These are phyloP conservation scores for Enteromius argenteus DNA, from an alignment of 2,797 vertebrate species.

Conservation along the genomic window DNA sequence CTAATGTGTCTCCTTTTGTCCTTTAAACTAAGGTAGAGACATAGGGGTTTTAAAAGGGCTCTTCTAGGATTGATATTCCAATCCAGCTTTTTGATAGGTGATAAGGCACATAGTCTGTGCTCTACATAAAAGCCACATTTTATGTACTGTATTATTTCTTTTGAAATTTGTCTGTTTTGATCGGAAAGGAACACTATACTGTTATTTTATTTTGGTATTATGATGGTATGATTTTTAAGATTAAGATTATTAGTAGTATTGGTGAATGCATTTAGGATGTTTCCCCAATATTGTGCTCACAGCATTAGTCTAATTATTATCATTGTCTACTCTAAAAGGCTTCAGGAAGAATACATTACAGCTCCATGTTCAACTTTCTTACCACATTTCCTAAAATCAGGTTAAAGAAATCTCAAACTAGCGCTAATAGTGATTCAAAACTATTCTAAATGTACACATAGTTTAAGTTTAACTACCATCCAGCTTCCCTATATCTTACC, in stretches of 20 bases:
- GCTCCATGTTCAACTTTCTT: neutral
- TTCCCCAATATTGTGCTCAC: conserved; percentile 2
- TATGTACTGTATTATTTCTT: neutral
- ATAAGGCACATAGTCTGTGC: conserved; percentile 52
- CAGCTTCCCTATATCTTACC: conserved; percentile 75
- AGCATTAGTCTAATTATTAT: conserved; percentile 15
- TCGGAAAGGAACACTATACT: neutral
- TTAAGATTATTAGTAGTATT: neutral
- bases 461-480: neutral
- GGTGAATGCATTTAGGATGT: neutral
- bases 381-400: neutral
- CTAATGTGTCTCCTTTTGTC: conserved; percentile 47
- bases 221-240: neutral
- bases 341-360: conserved; percentile 19
- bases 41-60: conserved; percentile 69
- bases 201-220: neutral
- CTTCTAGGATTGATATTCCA: conserved; percentile 73
- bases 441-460: neutral
- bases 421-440: neutral
- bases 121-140: neutral
- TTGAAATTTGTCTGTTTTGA: neutral
- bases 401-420: neutral
- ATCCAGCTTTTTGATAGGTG: conserved; percentile 74
- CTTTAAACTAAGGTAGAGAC: conserved; percentile 46
- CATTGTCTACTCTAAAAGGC: neutral